Percentiles rank a stretch among this genome's conserved stretches.
Evolutionary conservation across 2,113 vertebrate genomes (phyloP).

Genomic region (Cavia aperea): DNA sequence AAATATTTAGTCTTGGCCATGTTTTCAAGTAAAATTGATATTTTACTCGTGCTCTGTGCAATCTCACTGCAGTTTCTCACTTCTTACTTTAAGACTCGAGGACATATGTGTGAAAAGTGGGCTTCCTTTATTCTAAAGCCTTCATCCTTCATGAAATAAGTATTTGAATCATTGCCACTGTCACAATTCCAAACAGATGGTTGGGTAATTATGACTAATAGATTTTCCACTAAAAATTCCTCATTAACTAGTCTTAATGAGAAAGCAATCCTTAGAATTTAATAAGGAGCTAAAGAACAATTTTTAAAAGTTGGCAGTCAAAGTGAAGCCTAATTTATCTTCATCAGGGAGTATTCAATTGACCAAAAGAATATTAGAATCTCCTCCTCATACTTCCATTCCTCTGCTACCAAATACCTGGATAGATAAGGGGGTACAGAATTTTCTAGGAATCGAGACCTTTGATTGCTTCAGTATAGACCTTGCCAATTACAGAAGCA

Average conservation of each 20-base stretch:
- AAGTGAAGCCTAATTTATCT: background rate
- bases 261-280: background rate
- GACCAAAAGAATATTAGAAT: background rate
- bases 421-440: background rate
- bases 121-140: background rate
- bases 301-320: background rate
- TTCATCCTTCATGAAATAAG: slow-evolving; percentile 1
- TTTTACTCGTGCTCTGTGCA: background rate
- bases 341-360: background rate
- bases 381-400: rapidly evolving
- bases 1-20: background rate
- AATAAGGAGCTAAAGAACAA: background rate
- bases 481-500: background rate
- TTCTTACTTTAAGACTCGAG: slow-evolving; percentile 6
- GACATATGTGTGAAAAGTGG: background rate
- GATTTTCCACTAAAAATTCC: background rate
- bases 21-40: slow-evolving; percentile 37
- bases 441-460: no score
- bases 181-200: background rate
- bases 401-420: background rate
- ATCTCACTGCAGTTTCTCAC: background rate
- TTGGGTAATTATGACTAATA: background rate
- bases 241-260: background rate
- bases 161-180: background rate
- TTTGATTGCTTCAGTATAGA: background rate